Conservation (phyloP, 2,113 vertebrate genomes). For the Mesitornis unicolor region DNA sequence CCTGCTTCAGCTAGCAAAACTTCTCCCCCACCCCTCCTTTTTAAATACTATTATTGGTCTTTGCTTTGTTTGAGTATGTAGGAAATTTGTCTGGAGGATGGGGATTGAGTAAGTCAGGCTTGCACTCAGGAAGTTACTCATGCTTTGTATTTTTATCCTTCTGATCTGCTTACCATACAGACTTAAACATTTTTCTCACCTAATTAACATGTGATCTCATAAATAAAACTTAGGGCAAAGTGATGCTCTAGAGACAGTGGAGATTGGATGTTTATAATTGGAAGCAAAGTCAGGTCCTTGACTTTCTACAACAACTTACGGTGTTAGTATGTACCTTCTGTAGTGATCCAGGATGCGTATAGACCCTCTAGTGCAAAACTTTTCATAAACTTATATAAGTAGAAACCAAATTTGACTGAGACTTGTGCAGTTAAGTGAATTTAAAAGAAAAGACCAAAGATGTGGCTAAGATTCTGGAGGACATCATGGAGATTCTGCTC, state of each 20-base stretch:
- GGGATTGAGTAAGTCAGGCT: background rate
- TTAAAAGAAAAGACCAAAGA: background rate
- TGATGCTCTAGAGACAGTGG: background rate
- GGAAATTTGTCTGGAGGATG: background rate
- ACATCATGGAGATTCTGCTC: background rate
- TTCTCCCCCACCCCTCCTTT: background rate
- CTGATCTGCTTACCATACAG: background rate
- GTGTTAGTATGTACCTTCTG: background rate
- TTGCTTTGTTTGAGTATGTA: background rate
- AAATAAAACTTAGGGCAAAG: background rate
- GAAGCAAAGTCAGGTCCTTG: background rate
- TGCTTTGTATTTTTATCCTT: background rate
- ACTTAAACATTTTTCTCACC: background rate
- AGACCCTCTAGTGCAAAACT: background rate
- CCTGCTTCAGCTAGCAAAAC: background rate
- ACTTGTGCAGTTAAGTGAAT: background rate
- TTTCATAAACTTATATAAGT: background rate
- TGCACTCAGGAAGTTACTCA: background rate
- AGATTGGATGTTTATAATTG: background rate
- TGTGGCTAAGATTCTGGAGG: background rate
- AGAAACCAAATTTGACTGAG: background rate
- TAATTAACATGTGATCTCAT: background rate
- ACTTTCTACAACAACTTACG: background rate
- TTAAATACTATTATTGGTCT: background rate
- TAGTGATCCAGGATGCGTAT: background rate